Conservation (phyloP, 2,888 invertebrate species). For the Agrotis exclamationis region DNA sequence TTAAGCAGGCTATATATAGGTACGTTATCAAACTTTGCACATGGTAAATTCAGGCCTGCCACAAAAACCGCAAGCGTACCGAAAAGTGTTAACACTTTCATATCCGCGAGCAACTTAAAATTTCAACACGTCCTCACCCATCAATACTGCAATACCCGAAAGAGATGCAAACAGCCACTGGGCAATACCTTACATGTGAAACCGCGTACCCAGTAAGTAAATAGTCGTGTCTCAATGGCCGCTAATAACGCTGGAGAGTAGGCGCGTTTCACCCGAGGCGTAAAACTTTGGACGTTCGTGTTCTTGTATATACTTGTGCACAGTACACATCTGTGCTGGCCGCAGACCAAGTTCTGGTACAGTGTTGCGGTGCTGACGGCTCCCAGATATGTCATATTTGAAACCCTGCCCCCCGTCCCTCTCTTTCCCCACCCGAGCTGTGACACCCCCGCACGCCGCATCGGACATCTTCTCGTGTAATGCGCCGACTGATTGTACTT, state of each 20-base stretch:
- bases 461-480: conserved; percentile 83
- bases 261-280: conserved; percentile 83
- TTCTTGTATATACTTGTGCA: conserved; percentile 68
- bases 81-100: conserved; percentile 21
- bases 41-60: background rate
- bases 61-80: conserved; percentile 5
- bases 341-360: conserved; percentile 88
- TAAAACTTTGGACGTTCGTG: conserved; percentile 80
- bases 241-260: conserved; percentile 84
- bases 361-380: conserved; percentile 87
- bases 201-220: conserved; percentile 82
- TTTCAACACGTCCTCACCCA: conserved; percentile 26
- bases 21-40: background rate
- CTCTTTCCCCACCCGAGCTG: conserved; percentile 58
- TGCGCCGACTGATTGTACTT: conserved; percentile 81
- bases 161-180: conserved; percentile 72
- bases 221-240: conserved; percentile 88
- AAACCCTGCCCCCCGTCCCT: conserved; percentile 69
- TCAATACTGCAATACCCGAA: conserved; percentile 55
- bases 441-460: conserved; percentile 68
- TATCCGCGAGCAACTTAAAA: conserved; percentile 14
- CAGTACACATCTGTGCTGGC: conserved; percentile 85
- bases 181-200: conserved; percentile 74
- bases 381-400: conserved; percentile 90
- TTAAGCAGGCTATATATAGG: background rate